Percentiles rank a stretch among this genome's conserved stretches.
Conservation (phyloP, 2,888 invertebrate species). For the Ormyrus pomaceus region DNA sequence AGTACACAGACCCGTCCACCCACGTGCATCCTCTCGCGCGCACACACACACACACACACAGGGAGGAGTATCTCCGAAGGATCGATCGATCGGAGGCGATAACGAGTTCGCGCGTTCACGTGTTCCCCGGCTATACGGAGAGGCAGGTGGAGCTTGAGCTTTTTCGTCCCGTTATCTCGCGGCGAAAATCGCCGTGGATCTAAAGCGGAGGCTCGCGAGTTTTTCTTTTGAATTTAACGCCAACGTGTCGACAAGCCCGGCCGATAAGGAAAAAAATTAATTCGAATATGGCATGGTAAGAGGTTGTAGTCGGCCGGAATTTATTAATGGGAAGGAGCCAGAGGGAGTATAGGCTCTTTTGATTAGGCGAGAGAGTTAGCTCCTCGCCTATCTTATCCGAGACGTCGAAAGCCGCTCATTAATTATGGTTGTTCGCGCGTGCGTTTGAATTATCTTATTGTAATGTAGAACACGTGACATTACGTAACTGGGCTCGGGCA, state of each 20-base stretch:
- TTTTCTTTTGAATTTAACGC: not conserved
- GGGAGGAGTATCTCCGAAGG: not conserved
- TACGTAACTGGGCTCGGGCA: not conserved
- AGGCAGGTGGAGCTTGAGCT: constrained; percentile 3
- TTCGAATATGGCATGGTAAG: constrained; percentile 38
- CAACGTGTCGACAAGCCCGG: constrained; percentile 9
- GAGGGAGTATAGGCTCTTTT: not conserved
- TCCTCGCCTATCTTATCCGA: constrained; percentile 37
- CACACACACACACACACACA: no score
- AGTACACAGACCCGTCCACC: not conserved
- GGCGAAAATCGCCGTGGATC: not conserved
- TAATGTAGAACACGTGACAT: constrained; percentile 38
- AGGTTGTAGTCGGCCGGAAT: constrained; percentile 15
- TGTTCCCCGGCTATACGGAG: no score
- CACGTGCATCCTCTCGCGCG: not conserved
- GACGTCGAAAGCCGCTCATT: constrained; percentile 36
- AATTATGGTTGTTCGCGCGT: constrained; percentile 30
- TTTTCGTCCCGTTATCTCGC: not conserved
- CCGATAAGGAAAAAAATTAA: constrained; percentile 36
- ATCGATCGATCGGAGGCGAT: constrained; percentile 46
- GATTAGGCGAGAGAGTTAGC: constrained; percentile 35
- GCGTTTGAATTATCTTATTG: constrained; percentile 39
- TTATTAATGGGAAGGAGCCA: constrained; percentile 21
- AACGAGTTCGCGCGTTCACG: constrained; percentile 15
- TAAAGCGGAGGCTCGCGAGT: not conserved